A percentile compares a stretch with the other conserved stretches of the same genome.
phyloP scores from a whole-genome alignment of 2,888 invertebrate genomes.

The Meta bourneti region DNA sequence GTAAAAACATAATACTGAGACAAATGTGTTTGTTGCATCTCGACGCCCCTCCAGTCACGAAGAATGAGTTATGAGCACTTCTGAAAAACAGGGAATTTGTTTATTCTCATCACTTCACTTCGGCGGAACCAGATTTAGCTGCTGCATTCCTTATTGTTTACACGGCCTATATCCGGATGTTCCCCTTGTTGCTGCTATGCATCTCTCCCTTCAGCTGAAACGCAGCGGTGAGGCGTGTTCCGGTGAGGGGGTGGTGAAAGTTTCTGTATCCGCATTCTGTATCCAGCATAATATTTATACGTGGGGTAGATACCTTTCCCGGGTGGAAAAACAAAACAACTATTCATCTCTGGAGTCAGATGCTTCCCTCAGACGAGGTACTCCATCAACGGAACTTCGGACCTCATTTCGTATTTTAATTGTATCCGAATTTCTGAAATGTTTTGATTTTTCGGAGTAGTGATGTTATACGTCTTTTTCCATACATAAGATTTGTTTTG shows the following conservation, averaged over 20 bases:
- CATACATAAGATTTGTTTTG: no score
- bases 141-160: constrained; percentile 48
- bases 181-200: background rate
- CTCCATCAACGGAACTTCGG: no score
- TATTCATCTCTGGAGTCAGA: constrained; percentile 21
- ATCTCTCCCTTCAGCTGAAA: constrained; percentile 33
- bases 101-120: background rate
- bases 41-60: background rate
- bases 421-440: no score
- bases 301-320: constrained; percentile 10
- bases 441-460: no score
- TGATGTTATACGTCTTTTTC: no score
- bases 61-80: background rate
- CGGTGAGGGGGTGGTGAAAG: constrained; percentile 66
- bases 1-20: no score
- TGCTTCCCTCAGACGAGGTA: no score
- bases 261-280: constrained; percentile 65
- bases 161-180: constrained; percentile 35
- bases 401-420: no score
- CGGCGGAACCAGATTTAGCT: background rate
- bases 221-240: constrained; percentile 38
- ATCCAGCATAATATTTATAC: constrained; percentile 38
- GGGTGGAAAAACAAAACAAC: constrained; percentile 39
- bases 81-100: background rate
- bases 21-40: background rate